Evolutionary conservation across 2,888 invertebrate genomes (phyloP), one percentile per base, ranked within the genome.

Genomic region (Sinhomidia bicolor): DNA sequence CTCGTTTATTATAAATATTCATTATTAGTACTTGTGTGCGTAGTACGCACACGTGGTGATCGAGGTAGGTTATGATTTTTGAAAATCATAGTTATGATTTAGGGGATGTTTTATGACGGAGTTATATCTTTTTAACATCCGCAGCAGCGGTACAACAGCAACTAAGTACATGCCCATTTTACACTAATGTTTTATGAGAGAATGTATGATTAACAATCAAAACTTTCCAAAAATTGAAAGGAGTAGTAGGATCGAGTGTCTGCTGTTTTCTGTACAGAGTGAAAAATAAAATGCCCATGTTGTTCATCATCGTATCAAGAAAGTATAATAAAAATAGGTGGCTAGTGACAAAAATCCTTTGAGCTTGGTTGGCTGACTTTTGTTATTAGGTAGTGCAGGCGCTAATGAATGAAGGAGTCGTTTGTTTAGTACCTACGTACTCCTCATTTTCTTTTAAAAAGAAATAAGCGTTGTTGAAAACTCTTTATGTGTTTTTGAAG

Each of bases 221-320:
- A 65, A 65, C 32, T 65, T 65, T 32, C 65, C 65, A 65, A 65
- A n/a, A 65, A 65, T n/a, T 65, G 65, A 65, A 65, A 65, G 65
- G 65, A 65, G 32, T 9, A 65, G 65, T n/a, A 32, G 65, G n/a
- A 32, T 29, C 12, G n/a, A 29, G 65, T 4, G 60, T 26, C 26
- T 17, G 26, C 26, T 3, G 10, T 60, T 60, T n/a, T 60, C 23
- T 54, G 60, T 60, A 17, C 26, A 60, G 6, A 26, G 17, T 26
- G 17, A 60, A 10, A 4, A 12, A 65, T 26, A 14, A 26, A 60
- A 12, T 60, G 26, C 10, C 10, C 26, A 12, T 57, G 60, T 60
- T 54, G 51, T 2, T 54, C 51, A 54, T 54, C 26, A 60, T 26
- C 60, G 1, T 60, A 23, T 1, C 60, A 23, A 60, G n/a, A n/a